phyloP scores from a whole-genome alignment of 2,113 vertebrate genomes.

The Gallinago undulata region DNA sequence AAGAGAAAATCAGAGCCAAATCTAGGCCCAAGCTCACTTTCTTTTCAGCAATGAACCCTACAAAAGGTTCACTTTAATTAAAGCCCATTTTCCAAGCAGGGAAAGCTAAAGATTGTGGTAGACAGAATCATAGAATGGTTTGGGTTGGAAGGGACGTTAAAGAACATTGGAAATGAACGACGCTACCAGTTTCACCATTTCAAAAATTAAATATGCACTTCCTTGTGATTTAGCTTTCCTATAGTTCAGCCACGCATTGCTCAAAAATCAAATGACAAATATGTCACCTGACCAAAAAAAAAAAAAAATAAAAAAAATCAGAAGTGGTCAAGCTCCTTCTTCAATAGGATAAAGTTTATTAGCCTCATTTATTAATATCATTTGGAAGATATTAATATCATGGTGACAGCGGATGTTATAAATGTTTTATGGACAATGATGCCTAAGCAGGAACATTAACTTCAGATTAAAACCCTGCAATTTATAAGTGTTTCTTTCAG shows the following conservation, averaged over 20 bases:
- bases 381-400: background rate
- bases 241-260: background rate
- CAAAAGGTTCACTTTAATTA: background rate
- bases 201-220: background rate
- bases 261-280: background rate
- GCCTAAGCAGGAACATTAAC: slow-evolving; percentile 20
- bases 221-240: background rate
- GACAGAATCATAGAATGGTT: background rate
- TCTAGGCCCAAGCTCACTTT: background rate
- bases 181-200: background rate
- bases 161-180: background rate
- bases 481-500: background rate
- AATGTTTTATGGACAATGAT: background rate
- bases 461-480: slow-evolving; percentile 27
- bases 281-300: background rate
- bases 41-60: background rate
- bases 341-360: background rate
- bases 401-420: background rate
- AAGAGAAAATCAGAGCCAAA: background rate
- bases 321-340: background rate
- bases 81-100: background rate
- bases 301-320: background rate
- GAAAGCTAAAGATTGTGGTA: background rate
- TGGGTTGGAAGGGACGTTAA: too few species aligned
- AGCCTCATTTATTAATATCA: background rate